Conservation (phyloP, 2,797 vertebrate genomes). For the Bovichtus variegatus region DNA sequence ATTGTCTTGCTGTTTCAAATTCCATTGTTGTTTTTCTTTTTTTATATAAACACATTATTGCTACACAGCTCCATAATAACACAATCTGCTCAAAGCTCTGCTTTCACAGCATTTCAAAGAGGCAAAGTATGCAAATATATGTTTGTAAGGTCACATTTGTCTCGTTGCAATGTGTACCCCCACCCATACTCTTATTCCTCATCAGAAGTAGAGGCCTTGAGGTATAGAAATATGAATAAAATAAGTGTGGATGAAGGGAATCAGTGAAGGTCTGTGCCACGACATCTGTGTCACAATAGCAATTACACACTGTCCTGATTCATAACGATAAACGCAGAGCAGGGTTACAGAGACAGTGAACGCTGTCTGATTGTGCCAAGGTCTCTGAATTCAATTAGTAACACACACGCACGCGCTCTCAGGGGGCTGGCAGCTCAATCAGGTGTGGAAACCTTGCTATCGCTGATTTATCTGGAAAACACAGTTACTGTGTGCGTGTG, state of each 20-base stretch:
- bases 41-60: not conserved
- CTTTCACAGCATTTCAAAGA: slow-evolving; percentile 20
- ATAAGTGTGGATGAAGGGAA: slow-evolving; percentile 45
- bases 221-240: slow-evolving; percentile 47
- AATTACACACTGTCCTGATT: slow-evolving; percentile 76
- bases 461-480: slow-evolving; percentile 33
- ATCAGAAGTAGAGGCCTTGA: slow-evolving; percentile 31
- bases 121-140: slow-evolving; percentile 33
- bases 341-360: slow-evolving; percentile 56
- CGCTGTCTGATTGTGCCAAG: slow-evolving; percentile 57
- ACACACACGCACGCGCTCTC: slow-evolving; percentile 14
- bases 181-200: slow-evolving; percentile 26
- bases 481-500: slow-evolving; percentile 10
- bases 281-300: slow-evolving; percentile 75
- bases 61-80: slow-evolving; percentile 9
- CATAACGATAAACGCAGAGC: slow-evolving; percentile 67
- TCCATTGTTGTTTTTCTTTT: not conserved
- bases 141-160: slow-evolving; percentile 43
- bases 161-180: slow-evolving; percentile 34
- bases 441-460: slow-evolving; percentile 36
- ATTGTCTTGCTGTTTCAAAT: not conserved
- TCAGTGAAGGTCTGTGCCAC: slow-evolving; percentile 29
- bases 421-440: slow-evolving; percentile 34
- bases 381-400: slow-evolving; percentile 70
- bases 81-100: slow-evolving; percentile 17